Base-by-base conservation (phyloP, 2,797 vertebrate species). In the Ctenochaetus hawaiiensis region DNA sequence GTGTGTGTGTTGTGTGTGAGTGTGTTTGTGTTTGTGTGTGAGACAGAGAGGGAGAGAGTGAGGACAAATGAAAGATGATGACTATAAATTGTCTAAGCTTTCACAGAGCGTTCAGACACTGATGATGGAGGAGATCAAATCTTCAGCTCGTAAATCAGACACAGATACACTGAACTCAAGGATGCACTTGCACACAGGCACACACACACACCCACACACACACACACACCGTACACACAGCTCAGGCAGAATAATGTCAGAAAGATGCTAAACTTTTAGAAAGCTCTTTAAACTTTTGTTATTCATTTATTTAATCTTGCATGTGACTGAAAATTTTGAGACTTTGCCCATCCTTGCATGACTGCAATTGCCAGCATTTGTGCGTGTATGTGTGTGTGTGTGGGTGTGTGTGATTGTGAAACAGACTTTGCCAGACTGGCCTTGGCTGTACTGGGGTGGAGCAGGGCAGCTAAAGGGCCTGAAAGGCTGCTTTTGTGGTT, bases 401-500 rank as follows among this genome's bases (percentile, higher is more conserved):
- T 30, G 26, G 26, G 73, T 73, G 63, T 49, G 72, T 73, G 63
- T 44, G 73, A 74, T 53, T 77, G 74, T 34, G 51, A 22, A 73
- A 44, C 65, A 62, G 74, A 53, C 63, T 71, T 81, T 83, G 81
- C 77, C 84, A 87, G 86, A 78, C 82, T 74, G 39, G 76, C 72
- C 80, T 80, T 80, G 86, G 83, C 84, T 88, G 79, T 67, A 48
- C 77, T 43, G 58, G 87, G 83, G 87, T 85, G 89, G 83, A 91
- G 86, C 88, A 87, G 87, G 81, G 83, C 84, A 84, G 83, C 81
- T 81, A 80, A 86, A 78, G 71, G 64, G 61, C 73, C 84, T 94
- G 90, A 94, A 94, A 92, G 90, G 82, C 80, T 79, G 84, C 89
- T 93, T 92, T 93, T 93, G 89, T 93, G 86, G 87, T 85, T 78